These are phyloP conservation scores for Mormyrus proboscirostris DNA, from an alignment of 2,797 vertebrate species.

Conservation along the genomic window DNA sequence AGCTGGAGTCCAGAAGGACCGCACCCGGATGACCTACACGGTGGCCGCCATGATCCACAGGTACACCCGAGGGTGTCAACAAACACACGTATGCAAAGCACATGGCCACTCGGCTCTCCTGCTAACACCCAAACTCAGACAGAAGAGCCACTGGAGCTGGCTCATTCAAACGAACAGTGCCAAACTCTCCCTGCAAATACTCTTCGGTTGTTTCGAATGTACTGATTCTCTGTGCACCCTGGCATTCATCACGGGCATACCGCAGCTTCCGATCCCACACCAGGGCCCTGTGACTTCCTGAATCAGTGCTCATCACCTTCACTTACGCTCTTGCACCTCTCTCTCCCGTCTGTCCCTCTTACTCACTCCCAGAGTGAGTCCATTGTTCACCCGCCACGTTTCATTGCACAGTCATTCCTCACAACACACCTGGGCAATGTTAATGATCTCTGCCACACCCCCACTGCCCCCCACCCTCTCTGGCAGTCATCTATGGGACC, in stretches of 20 bases:
- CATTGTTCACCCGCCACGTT: background rate
- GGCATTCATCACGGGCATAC: background rate
- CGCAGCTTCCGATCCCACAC: background rate
- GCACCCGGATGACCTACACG: slow-evolving; percentile 64
- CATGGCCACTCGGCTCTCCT: background rate
- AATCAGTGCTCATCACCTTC: background rate
- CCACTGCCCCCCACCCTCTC: slow-evolving; percentile 30
- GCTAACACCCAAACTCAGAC: slow-evolving; percentile 17
- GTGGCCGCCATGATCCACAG: slow-evolving; percentile 80
- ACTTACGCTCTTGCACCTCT: background rate
- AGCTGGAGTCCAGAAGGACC: slow-evolving; percentile 86
- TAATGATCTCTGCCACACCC: slow-evolving; percentile 26
- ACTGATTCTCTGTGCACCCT: background rate
- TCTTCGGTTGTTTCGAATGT: background rate
- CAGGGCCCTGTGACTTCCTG: background rate
- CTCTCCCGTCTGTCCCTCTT: slow-evolving; percentile 25
- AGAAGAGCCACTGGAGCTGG: background rate
- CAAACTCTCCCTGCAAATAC: background rate
- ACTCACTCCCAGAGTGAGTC: slow-evolving; percentile 30
- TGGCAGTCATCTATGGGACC: slow-evolving; percentile 30
- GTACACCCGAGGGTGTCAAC: slow-evolving; percentile 47
- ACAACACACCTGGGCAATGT: slow-evolving; percentile 37
- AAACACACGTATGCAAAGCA: background rate
- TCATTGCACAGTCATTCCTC: slow-evolving; percentile 27
- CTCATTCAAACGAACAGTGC: background rate